Base-by-base conservation (phyloP, 1,140 invertebrate species). In the Lucilia sericata region DNA sequence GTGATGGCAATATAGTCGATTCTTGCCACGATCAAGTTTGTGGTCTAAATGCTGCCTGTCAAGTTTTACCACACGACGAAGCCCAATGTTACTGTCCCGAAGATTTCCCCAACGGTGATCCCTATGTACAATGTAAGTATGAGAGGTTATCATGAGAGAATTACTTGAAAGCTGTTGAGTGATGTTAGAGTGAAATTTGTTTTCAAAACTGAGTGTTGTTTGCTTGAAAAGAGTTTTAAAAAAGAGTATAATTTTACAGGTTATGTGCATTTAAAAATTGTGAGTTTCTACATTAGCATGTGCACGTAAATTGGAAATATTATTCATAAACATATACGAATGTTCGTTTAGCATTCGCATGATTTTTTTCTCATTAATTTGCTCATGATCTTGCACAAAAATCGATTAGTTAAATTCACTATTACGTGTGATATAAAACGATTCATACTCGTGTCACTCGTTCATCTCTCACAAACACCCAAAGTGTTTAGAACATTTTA, bases 1-100 rank as follows among this genome's bases (percentile, higher is more conserved):
- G 96, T 88, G 94, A 95, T 19, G 92, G 90, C 51, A 88, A 91
- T 85, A 92, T 92, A 84, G 91, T 92, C 7, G 94, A 94, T 92
- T 92, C 93, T 17, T 98, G 96, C 87, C 93, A 93, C 84, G 93
- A 94, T 74, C 93, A 94, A 85, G 91, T 94, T 21, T 98, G 97
- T 90, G 96, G 96, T n/a, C 91, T 93, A 13, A 96, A 97, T 87
- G 96, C 97, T 8, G 93, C 94, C 25, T 98, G 97, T 89, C 93
- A 94, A 84, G 93, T 96, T 42, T 91, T 94, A 36, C 92, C 93
- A 74, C 93, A 93, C 83, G 93, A 93, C 81, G 92, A 94, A 85
- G 93, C 96, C 0, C 94, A 96, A 87, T 98, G 97, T 88, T 96
- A 95, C 88, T 98, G 97, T 89, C 96, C 96, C 74, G 91, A 94